phyloP scores from a whole-genome alignment of 1,140 invertebrate genomes.

The Uloborus diversus region DNA sequence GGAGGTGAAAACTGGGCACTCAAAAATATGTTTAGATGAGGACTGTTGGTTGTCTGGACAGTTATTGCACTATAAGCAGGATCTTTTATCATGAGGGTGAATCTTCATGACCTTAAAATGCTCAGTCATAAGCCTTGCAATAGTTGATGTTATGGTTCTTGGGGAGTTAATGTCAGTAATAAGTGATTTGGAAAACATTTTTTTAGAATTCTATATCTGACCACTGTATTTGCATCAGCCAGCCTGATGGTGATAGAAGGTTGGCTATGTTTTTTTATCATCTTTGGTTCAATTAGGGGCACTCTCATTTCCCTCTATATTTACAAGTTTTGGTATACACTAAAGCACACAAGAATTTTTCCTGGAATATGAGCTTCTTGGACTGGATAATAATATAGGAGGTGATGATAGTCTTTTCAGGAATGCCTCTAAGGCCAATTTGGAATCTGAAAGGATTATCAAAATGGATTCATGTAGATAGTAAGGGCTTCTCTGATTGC shows the following conservation, averaged over 20 bases:
- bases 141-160: not conserved
- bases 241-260: not conserved
- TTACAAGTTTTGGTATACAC: not conserved
- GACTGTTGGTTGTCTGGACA: not conserved
- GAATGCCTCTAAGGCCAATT: not conserved
- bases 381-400: not conserved
- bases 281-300: not conserved
- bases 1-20: not conserved
- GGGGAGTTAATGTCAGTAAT: not conserved
- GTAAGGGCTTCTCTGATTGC: not conserved
- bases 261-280: not conserved
- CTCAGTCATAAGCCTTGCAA: not conserved
- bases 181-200: not conserved
- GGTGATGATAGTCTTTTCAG: not conserved
- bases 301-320: not conserved
- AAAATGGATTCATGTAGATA: not conserved
- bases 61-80: not conserved
- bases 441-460: not conserved
- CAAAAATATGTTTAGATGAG: not conserved
- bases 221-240: not conserved
- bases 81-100: not conserved
- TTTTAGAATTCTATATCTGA: not conserved
- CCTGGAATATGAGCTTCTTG: not conserved
- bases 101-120: not conserved
- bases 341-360: not conserved